A percentile compares a stretch with the other conserved stretches of the same genome.
Conservation (phyloP, 2,113 vertebrate species). For the Tachycineta bicolor region DNA sequence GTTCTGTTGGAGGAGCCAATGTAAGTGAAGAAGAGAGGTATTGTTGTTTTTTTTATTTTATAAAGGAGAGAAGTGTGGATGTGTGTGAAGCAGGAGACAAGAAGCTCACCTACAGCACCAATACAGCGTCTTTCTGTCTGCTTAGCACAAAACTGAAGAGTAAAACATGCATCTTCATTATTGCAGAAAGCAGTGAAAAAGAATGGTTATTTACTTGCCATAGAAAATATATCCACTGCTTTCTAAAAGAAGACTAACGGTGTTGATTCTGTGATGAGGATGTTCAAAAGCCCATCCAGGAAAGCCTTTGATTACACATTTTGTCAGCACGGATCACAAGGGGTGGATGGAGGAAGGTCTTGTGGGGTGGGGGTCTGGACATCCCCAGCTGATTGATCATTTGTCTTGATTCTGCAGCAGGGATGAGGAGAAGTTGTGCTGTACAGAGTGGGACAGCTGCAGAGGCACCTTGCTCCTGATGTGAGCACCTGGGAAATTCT, state of each 20-base stretch:
- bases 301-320: slow-evolving; percentile 5
- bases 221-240: not conserved
- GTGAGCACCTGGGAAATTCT: not conserved
- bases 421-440: not conserved
- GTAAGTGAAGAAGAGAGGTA: not conserved
- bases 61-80: not conserved
- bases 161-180: slow-evolving; percentile 27
- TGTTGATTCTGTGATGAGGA: slow-evolving; percentile 18
- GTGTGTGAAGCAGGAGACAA: not conserved
- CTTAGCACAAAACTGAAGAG: not conserved
- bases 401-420: not conserved
- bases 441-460: not conserved
- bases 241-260: slow-evolving; percentile 41
- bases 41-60: slow-evolving; percentile 5
- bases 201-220: slow-evolving; percentile 29
- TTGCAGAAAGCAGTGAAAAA: slow-evolving; percentile 23
- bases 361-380: not conserved
- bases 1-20: not conserved
- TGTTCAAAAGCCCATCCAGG: slow-evolving; percentile 15
- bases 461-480: not conserved
- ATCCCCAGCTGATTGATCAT: not conserved
- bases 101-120: not conserved
- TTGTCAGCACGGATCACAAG: not conserved
- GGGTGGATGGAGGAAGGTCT: not conserved
- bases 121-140: not conserved